Conservation (phyloP, 2,888 invertebrate species). For the Apotomis capreana region DNA sequence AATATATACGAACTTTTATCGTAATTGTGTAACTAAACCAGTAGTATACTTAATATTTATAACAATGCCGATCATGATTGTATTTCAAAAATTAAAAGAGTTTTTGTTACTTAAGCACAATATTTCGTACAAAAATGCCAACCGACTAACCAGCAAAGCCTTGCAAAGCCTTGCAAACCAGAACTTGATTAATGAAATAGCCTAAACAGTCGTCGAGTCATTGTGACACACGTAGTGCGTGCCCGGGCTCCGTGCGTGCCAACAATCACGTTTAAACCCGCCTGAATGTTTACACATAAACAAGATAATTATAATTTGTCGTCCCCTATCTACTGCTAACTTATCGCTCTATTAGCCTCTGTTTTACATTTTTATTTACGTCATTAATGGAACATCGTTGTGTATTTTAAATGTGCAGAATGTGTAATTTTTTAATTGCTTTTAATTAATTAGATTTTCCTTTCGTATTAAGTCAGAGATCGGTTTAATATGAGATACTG, state of each 20-base stretch:
- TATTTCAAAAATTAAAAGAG: too few relatives aligned
- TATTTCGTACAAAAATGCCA: background rate
- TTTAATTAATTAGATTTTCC: background rate
- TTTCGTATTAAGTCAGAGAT: background rate
- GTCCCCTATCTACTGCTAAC: slow-evolving; percentile 61
- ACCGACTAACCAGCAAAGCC: background rate
- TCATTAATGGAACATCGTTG: slow-evolving; percentile 36
- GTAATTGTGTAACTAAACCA: too few relatives aligned
- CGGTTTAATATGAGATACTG: too few relatives aligned
- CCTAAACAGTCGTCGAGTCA: slow-evolving; percentile 22
- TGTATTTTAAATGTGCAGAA: background rate
- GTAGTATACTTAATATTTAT: too few relatives aligned
- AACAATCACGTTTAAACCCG: slow-evolving; percentile 70
- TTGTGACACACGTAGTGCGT: slow-evolving; percentile 39
- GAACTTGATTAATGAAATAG: slow-evolving; percentile 34
- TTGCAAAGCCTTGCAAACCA: slow-evolving; percentile 5
- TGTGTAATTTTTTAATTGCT: background rate
- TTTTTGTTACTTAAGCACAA: too few relatives aligned
- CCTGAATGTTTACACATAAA: slow-evolving; percentile 73
- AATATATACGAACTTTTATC: too few relatives aligned
- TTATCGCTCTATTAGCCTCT: slow-evolving; percentile 66
- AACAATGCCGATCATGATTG: too few relatives aligned
- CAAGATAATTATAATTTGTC: slow-evolving; percentile 68
- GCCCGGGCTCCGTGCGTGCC: slow-evolving; percentile 64
- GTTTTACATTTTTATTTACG: slow-evolving; percentile 52